Conservation (phyloP, 2,113 vertebrate genomes). For the Myocastor coypus region DNA sequence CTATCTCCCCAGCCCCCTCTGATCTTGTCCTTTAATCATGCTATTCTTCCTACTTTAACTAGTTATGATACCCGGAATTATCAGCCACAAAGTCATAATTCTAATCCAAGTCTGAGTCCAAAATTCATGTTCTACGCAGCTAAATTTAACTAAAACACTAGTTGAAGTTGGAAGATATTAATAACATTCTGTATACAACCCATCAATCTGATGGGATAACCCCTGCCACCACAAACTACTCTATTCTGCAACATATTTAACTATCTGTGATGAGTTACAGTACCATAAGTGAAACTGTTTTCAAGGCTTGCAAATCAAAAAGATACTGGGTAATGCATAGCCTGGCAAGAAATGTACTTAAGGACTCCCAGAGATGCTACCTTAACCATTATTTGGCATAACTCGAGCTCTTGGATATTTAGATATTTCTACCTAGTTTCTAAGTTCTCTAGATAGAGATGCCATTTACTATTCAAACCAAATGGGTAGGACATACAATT, state of each 20-base stretch:
- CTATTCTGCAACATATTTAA: not conserved
- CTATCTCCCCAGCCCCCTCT: too few species aligned
- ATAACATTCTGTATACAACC: not conserved
- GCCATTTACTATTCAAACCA: not conserved
- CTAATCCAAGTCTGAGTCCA: constrained; percentile 16
- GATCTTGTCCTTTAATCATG: not conserved
- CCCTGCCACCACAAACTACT: not conserved
- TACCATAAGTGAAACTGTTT: not conserved
- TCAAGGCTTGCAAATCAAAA: constrained; percentile 50
- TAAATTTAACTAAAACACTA: not conserved
- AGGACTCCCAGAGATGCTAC: constrained; percentile 6
- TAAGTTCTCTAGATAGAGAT: constrained; percentile 13
- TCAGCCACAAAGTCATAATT: not conserved
- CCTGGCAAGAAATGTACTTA: not conserved
- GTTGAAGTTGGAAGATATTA: not conserved
- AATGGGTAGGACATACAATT: not conserved
- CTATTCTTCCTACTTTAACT: not conserved
- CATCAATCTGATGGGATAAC: not conserved
- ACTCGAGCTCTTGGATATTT: constrained; percentile 50
- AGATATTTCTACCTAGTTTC: constrained; percentile 22
- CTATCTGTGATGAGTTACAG: not conserved
- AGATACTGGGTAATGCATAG: not conserved
- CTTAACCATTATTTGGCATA: constrained; percentile 28
- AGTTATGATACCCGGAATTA: not conserved
- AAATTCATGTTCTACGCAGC: constrained; percentile 21